Percentiles rank a stretch among this genome's conserved stretches.
Evolutionary conservation across 2,113 vertebrate genomes (phyloP).

Genomic region (Polypterus senegalus): DNA sequence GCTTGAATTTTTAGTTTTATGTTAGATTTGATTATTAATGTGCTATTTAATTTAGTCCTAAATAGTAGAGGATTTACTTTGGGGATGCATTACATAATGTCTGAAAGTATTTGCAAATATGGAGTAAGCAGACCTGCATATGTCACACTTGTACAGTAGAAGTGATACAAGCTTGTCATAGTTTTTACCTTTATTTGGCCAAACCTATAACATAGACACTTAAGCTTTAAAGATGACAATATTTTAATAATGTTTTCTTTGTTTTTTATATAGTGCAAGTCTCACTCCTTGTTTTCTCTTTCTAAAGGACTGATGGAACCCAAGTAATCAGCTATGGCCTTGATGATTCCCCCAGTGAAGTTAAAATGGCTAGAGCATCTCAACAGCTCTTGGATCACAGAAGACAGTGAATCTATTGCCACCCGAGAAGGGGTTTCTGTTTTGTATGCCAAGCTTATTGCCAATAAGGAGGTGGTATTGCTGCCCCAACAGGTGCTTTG

Average conservation of each 20-base stretch:
- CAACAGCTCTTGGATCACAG: constrained; percentile 96
- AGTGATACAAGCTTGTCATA: too few relatives aligned
- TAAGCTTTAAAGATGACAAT: background rate
- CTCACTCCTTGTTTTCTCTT: constrained; percentile 15
- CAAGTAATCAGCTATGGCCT: constrained; percentile 76
- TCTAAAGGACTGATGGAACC: constrained; percentile 69
- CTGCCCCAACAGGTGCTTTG: constrained; percentile 92
- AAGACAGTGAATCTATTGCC: constrained; percentile 94
- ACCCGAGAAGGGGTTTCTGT: constrained; percentile 84
- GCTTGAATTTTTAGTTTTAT: too few relatives aligned
- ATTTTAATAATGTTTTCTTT: background rate
- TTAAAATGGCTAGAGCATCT: constrained; percentile 97
- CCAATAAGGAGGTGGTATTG: constrained; percentile 90
- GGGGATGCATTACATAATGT: too few relatives aligned
- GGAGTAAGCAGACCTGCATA: background rate
- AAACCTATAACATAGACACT: background rate
- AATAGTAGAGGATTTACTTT: too few relatives aligned
- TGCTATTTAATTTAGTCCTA: too few relatives aligned
- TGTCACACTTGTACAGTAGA: background rate
- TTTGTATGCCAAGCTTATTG: constrained; percentile 78
- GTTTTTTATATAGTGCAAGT: background rate
- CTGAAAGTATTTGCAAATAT: background rate
- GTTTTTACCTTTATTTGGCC: background rate
- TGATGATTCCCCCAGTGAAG: constrained; percentile 92
- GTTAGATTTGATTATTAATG: too few relatives aligned